Percentiles rank a stretch among this genome's conserved stretches.
Evolutionary conservation across 2,888 invertebrate species (phyloP).

Genomic region (Chrysolina oricalcia): DNA sequence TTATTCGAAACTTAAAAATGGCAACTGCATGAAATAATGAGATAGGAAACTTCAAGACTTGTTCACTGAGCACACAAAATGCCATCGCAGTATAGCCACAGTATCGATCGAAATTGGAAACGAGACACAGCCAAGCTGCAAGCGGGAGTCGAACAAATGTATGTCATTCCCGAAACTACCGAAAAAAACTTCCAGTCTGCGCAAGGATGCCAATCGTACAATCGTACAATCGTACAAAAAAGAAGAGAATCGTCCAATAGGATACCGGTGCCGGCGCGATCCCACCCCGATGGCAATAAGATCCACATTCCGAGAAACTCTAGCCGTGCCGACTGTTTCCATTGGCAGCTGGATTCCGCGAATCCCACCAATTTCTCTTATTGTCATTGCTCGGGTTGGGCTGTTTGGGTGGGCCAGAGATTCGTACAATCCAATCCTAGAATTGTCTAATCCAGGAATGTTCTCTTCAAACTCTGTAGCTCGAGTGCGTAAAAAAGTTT

Average conservation of each 20-base stretch:
- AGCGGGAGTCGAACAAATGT: slow-evolving; percentile 21
- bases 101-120: neutral
- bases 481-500: neutral
- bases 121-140: neutral
- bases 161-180: slow-evolving; percentile 33
- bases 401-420: slow-evolving; percentile 58
- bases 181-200: slow-evolving; percentile 46
- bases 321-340: slow-evolving; percentile 67
- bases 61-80: too few species aligned
- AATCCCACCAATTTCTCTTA: slow-evolving; percentile 71
- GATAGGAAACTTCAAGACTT: too few species aligned
- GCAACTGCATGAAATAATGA: too few species aligned
- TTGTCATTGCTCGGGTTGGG: slow-evolving; percentile 69
- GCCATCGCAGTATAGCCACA: too few species aligned
- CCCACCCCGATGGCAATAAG: slow-evolving; percentile 69
- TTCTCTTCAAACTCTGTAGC: neutral
- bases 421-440: slow-evolving; percentile 70
- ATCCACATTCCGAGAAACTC: slow-evolving; percentile 71
- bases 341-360: slow-evolving; percentile 69
- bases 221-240: slow-evolving; percentile 65
- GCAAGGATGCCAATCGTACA: slow-evolving; percentile 61
- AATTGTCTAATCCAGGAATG: slow-evolving; percentile 28
- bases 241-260: slow-evolving; percentile 66
- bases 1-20: too few species aligned
- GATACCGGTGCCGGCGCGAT: slow-evolving; percentile 64